These are phyloP conservation scores for Noctua pronuba DNA, from an alignment of 2,888 invertebrate species.

Conservation along the genomic window DNA sequence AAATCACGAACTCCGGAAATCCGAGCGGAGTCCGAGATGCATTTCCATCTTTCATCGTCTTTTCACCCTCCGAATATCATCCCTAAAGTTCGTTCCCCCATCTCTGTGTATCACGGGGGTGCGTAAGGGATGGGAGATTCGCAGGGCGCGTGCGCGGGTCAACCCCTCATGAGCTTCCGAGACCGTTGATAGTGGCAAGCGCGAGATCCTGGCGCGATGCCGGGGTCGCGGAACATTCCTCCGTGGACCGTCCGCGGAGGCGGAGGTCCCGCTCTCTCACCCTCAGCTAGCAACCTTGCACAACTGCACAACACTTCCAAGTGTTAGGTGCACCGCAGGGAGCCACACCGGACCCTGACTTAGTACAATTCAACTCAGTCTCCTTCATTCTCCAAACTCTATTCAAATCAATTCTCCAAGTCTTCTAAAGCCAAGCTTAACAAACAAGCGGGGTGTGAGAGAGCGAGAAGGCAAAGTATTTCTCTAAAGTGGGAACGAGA, in stretches of 20 bases:
- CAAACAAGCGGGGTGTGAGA: constrained; percentile 85
- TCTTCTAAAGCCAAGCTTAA: constrained; percentile 66
- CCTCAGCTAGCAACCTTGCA: constrained; percentile 77
- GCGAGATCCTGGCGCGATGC: constrained; percentile 86
- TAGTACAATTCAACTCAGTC: constrained; percentile 47
- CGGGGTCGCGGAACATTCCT: constrained; percentile 86
- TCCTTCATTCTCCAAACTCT: constrained; percentile 43
- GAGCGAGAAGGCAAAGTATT: constrained; percentile 85
- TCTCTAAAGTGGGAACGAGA: constrained; percentile 89
- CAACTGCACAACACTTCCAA: constrained; percentile 65
- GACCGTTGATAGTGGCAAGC: constrained; percentile 84
- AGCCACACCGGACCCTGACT: constrained; percentile 59
- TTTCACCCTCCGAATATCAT: constrained; percentile 89
- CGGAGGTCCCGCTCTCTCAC: constrained; percentile 90
- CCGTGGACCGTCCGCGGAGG: constrained; percentile 87
- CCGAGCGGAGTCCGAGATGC: constrained; percentile 89
- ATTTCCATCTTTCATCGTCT: constrained; percentile 90
- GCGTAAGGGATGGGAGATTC: constrained; percentile 76
- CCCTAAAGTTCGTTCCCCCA: constrained; percentile 83
- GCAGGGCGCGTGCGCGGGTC: constrained; percentile 85
- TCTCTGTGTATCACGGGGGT: constrained; percentile 73
- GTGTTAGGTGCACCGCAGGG: constrained; percentile 72
- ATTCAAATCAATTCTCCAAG: constrained; percentile 58
- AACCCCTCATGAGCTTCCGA: constrained; percentile 87
- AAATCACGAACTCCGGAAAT: constrained; percentile 90